These are phyloP conservation scores for Apamea monoglypha DNA, from an alignment of 2,888 invertebrate genomes.

Conservation along the genomic window DNA sequence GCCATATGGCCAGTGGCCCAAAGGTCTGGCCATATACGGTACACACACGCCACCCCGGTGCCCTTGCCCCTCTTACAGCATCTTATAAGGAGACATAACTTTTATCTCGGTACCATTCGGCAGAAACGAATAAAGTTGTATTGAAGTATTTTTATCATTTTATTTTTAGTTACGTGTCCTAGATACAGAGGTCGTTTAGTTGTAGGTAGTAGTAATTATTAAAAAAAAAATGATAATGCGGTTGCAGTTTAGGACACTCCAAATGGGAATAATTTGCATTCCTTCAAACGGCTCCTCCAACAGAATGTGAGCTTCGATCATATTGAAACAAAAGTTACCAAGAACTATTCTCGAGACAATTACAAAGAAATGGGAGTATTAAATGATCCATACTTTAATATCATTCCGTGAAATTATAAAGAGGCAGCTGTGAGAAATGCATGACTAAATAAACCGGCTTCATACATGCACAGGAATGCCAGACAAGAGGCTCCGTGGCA, in stretches of 20 bases:
- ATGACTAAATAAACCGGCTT: conserved; percentile 57
- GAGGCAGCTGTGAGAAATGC: conserved; percentile 53
- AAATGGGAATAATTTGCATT: not conserved
- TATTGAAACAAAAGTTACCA: not conserved
- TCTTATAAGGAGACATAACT: conserved; percentile 66
- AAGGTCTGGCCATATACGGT: conserved; percentile 64
- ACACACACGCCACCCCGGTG: conserved; percentile 54
- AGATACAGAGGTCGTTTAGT: conserved; percentile 56
- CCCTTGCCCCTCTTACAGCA: conserved; percentile 69
- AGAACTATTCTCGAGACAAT: conserved; percentile 14
- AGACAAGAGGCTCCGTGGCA: not conserved
- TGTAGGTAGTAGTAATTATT: not conserved
- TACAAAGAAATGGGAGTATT: conserved; percentile 35
- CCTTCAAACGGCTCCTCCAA: not conserved
- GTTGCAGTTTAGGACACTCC: not conserved
- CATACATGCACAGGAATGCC: conserved; percentile 33
- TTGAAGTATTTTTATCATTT: conserved; percentile 34
- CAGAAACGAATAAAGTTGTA: conserved; percentile 46
- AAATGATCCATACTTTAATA: conserved; percentile 32
- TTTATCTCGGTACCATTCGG: conserved; percentile 48
- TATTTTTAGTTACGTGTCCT: conserved; percentile 59
- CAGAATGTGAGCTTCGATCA: not conserved
- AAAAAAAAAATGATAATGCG: not conserved
- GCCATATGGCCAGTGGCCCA: conserved; percentile 60
- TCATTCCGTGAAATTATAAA: conserved; percentile 53